These are phyloP conservation scores for Coptotermes formosanus DNA, from an alignment of 1,140 invertebrate species.

Conservation along the genomic window DNA sequence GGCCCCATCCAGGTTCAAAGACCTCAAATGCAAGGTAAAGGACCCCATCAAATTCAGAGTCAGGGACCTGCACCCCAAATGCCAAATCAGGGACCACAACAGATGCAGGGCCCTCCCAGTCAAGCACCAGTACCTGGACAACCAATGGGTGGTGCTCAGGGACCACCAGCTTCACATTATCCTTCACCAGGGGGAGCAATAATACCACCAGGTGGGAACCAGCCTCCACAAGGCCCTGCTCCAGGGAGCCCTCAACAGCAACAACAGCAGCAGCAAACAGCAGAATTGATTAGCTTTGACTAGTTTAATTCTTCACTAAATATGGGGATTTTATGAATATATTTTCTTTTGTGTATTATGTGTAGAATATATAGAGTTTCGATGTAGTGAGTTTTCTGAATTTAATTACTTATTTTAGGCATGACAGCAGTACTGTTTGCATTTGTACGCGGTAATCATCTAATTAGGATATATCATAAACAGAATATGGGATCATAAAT, in stretches of 20 bases:
- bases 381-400: neutral
- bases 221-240: slow-evolving; percentile 21
- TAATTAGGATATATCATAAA: neutral
- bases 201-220: neutral
- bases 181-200: neutral
- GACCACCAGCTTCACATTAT: slow-evolving; percentile 20
- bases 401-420: neutral
- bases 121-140: neutral
- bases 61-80: slow-evolving; percentile 5
- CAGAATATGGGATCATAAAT: neutral
- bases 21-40: neutral
- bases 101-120: slow-evolving; percentile 8
- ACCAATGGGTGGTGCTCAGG: neutral
- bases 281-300: slow-evolving; percentile 33
- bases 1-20: neutral
- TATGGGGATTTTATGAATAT: neutral
- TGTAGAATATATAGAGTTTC: neutral
- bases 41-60: neutral
- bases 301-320: neutral
- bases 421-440: neutral
- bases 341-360: neutral
- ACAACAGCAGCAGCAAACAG: slow-evolving; percentile 31
- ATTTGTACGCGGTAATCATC: neutral
- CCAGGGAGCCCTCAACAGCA: slow-evolving; percentile 28
- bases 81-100: slow-evolving; percentile 14